A percentile compares a stretch with the other conserved stretches of the same genome.
These are phyloP conservation scores for Oncorhynchus clarkii DNA, from an alignment of 2,113 vertebrate genomes.

Conservation along the genomic window DNA sequence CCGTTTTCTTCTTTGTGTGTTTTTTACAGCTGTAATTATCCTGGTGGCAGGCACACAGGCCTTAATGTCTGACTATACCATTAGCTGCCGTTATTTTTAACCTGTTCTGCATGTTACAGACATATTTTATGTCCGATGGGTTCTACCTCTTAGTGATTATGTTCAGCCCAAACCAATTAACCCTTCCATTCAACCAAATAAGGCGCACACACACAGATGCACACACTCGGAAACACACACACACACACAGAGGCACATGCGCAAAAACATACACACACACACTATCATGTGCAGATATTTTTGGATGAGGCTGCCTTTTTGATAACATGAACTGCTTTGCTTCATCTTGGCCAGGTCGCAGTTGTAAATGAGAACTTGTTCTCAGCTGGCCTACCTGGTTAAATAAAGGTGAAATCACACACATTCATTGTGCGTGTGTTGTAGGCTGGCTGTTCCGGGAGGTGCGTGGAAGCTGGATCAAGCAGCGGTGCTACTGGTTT, in stretches of 20 bases:
- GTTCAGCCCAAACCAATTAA: slow-evolving; percentile 6
- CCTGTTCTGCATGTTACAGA: slow-evolving; percentile 23
- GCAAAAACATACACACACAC: no score
- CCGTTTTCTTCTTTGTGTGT: slow-evolving; percentile 43
- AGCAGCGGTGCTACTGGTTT: slow-evolving; percentile 91
- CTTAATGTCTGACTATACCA: slow-evolving; percentile 54
- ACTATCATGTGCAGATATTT: no score
- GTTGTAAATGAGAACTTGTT: no score
- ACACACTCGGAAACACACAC: no score
- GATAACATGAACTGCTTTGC: no score
- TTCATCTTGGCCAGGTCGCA: no score
- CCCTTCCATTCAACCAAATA: not conserved
- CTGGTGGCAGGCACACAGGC: slow-evolving; percentile 27
- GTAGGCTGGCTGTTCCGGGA: slow-evolving; percentile 93
- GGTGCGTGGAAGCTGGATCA: slow-evolving; percentile 85
- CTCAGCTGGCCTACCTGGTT: no score
- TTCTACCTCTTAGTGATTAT: slow-evolving; percentile 2
- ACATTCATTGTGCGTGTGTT: not conserved
- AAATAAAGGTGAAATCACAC: no score
- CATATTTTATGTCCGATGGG: not conserved
- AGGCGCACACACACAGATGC: no score
- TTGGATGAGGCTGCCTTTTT: no score
- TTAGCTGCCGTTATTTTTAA: slow-evolving; percentile 65
- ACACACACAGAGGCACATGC: no score
- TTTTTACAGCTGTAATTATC: slow-evolving; percentile 55